These are phyloP conservation scores for Amyelois transitella DNA, from an alignment of 1,140 invertebrate species.

Conservation along the genomic window DNA sequence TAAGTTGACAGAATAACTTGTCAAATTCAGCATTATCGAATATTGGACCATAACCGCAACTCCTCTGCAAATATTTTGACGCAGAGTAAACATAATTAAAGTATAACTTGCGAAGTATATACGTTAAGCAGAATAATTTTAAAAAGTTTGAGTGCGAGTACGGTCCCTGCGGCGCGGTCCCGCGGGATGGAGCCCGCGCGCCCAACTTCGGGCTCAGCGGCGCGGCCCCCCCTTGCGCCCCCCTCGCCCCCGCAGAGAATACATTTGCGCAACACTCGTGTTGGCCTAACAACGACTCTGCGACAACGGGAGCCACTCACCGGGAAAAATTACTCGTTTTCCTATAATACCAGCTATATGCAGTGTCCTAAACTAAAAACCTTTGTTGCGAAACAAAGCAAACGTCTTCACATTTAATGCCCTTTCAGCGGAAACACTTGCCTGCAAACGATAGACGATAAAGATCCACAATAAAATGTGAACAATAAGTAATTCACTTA, in stretches of 20 bases:
- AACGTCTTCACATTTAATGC: conserved; percentile 13
- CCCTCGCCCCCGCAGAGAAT: conserved; percentile 57
- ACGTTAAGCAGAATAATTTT: conserved; percentile 16
- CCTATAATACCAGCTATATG: conserved; percentile 24
- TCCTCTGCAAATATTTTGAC: not conserved
- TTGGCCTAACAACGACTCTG: conserved; percentile 65
- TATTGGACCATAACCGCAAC: not conserved
- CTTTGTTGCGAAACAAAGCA: conserved; percentile 37
- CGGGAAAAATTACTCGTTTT: conserved; percentile 67
- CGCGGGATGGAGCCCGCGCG: conserved; percentile 60
- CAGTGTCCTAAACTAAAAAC: conserved; percentile 14
- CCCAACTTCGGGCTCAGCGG: conserved; percentile 67
- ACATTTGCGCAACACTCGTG: conserved; percentile 69
- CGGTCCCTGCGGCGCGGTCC: conserved; percentile 52
- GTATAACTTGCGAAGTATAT: not conserved
- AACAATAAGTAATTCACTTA: conserved; percentile 52
- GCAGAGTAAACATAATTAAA: not conserved
- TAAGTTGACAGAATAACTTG: conserved; percentile 52
- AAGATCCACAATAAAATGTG: conserved; percentile 29
- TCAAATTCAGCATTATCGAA: conserved; percentile 27
- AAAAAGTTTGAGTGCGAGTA: conserved; percentile 32
- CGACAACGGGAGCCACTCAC: conserved; percentile 54
- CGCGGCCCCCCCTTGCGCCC: conserved; percentile 41
- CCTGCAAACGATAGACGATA: conserved; percentile 18
- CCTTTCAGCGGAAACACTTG: conserved; percentile 1